Percentiles rank a stretch among this genome's conserved stretches.
Evolutionary conservation across 2,888 invertebrate genomes (phyloP).

Genomic region (Spilarctia lutea): DNA sequence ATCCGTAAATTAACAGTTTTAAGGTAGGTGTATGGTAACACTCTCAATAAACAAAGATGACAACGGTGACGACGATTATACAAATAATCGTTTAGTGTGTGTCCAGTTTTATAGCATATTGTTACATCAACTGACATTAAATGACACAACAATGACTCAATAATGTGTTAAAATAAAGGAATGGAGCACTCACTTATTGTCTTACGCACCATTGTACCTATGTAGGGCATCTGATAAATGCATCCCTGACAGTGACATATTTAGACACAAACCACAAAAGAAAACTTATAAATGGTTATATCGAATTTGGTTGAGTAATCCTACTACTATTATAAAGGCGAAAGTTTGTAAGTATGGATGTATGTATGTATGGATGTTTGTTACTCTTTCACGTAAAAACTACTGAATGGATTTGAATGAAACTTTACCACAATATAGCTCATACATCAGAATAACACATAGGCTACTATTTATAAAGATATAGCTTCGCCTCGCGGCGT

Average conservation of each 20-base stretch:
- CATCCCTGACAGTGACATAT: conserved; percentile 57
- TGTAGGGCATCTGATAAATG: conserved; percentile 47
- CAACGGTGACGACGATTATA: neutral
- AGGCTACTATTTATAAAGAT: no score
- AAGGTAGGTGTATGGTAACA: neutral
- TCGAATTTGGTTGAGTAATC: neutral
- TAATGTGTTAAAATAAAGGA: conserved; percentile 24
- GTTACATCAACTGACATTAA: conserved; percentile 18
- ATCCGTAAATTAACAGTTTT: neutral
- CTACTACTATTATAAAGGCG: no score
- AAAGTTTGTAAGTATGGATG: no score
- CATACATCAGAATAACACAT: no score
- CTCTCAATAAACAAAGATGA: neutral
- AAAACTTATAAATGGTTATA: neutral
- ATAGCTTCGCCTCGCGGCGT: no score
- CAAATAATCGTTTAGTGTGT: neutral
- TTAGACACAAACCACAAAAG: conserved; percentile 19
- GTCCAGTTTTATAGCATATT: conserved; percentile 3
- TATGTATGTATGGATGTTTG: no score
- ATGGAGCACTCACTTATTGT: conserved; percentile 26
- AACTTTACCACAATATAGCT: no score
- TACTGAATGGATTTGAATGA: no score
- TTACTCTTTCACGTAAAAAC: no score
- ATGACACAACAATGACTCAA: conserved; percentile 32
- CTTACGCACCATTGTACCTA: conserved; percentile 26